Evolutionary conservation across 2,888 invertebrate species (phyloP), one percentile per base, ranked within the genome.

Genomic region (Notocelia uddmanniana): DNA sequence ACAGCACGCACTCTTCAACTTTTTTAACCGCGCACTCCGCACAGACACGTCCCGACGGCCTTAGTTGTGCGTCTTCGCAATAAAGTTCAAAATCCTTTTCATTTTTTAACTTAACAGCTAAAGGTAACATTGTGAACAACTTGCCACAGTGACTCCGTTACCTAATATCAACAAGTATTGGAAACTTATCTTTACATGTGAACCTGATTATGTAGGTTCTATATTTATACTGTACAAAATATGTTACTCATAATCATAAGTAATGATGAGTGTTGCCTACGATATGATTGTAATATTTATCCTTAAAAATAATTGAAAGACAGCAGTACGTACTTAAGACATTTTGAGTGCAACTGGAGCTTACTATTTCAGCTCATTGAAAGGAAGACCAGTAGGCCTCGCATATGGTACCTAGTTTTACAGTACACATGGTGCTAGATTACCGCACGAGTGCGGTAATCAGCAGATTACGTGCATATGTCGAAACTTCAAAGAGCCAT

Each of bases 101-200:
- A 50, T 31, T 58, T 58, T 64, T 37, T 9, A 31, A 59, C 5
- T 21, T 9, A 54, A 31, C 67, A 18, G 64, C 31, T 52, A 41
- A 50, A 54, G 1, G 13, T 54, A 67, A 67, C 10, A 34, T 73
- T 41, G 54, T 13, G 37, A 34, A 52, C 59, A 54, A 58, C 75
- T 84, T 83, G 84, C 83, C 83, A 82, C 83, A 85, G 83, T 86
- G 85, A 82, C 85, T 85, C 82, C 79, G 77, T 88, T 86, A 88
- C 87, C 83, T 86, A 84, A 89, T 83, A 81, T 82, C 77, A 76
- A 64, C 64, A 68, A 76, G 71, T 79, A 81, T 76, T 82, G 80
- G 77, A 83, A 84, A 78, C 73, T 69, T 80, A 82, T 82, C 82
- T 77, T 83, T 83, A 82, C 82, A 79, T 82, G 85, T 83, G 83